Evolutionary conservation across 2,113 vertebrate genomes (phyloP), one percentile per base, ranked within the genome.

Genomic region (Fulica atra): DNA sequence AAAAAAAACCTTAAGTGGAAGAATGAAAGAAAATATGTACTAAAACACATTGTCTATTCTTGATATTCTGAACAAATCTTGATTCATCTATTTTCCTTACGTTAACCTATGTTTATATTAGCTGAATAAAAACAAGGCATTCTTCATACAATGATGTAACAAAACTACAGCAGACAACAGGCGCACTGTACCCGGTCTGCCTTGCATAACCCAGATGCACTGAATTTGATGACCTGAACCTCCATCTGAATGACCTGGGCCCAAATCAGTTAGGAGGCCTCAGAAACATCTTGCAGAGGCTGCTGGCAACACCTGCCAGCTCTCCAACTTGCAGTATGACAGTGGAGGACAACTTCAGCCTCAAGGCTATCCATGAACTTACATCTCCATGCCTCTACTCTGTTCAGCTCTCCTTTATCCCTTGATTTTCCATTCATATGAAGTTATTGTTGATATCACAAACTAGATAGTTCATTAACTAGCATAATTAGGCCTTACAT

Each of bases 301-400:
- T 59, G 17, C 15, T 66, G 14, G 24, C 19, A 68, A 28, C 23
- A n/a, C 23, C 21, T 33, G 12, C 23, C 57, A 26, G 21, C 16
- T 40, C 33, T 48, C 61, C 40, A 56, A 3, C 7, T 8, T 5
- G 11, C 31, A 19, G 9, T 25, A 38, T 63, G 29, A 26, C 1
- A 1, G 2, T 48, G 24, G 35, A 53, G 25, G 17, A 61, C 13
- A 54, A 14, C 16, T 48, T 92, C 40, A 53, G 9, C 33, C 29
- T 56, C 46, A 65, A 13, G 20, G 11, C 3, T 65, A 50, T 18
- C 23, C 10, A 6, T 29, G 10, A 92, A 60, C 0, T 0, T 77
- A 50, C 2, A 5, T 61, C n/a, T 63, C 46, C 26, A 2, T 48
- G 31, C 10, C 20, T 66, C 81, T 71, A 6, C 46, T 74, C 46